These are phyloP conservation scores for Sweltsa coloradensis DNA, from an alignment of 1,140 invertebrate species.

Conservation along the genomic window DNA sequence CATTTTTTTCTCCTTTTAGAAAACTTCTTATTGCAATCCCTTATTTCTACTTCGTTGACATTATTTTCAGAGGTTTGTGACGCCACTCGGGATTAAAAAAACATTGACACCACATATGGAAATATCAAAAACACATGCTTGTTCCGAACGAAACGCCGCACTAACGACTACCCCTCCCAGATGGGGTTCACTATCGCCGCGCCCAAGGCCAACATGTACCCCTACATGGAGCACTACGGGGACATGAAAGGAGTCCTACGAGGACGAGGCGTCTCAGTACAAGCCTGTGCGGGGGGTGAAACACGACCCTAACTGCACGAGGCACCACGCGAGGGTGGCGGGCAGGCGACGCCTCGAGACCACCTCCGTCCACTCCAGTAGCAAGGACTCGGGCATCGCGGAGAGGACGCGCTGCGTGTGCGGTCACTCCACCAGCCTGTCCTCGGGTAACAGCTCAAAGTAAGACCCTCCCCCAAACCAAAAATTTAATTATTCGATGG, in stretches of 20 bases:
- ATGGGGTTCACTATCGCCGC: slow-evolving; percentile 13
- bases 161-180: slow-evolving; percentile 5
- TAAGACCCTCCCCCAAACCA: too few relatives aligned
- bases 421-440: slow-evolving; percentile 49
- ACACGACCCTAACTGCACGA: slow-evolving; percentile 15
- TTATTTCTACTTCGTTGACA: too few relatives aligned
- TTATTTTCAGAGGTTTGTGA: too few relatives aligned
- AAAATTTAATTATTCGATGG: too few relatives aligned
- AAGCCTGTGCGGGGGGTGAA: slow-evolving; percentile 3
- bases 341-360: slow-evolving; percentile 54
- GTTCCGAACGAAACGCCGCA: too few relatives aligned
- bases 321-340: slow-evolving; percentile 10
- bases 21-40: too few relatives aligned
- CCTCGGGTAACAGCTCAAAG: slow-evolving; percentile 56
- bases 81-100: too few relatives aligned
- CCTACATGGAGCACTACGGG: slow-evolving; percentile 22
- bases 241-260: slow-evolving; percentile 23
- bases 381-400: slow-evolving; percentile 64
- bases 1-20: too few relatives aligned
- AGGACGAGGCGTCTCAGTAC: too few relatives aligned
- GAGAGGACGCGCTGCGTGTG: slow-evolving; percentile 45
- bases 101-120: too few relatives aligned
- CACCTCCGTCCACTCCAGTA: slow-evolving; percentile 64
- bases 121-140: too few relatives aligned
- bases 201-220: slow-evolving; percentile 16